Base-by-base conservation (phyloP, 2,797 vertebrate genomes). In the Gobionotothen gibberifrons region DNA sequence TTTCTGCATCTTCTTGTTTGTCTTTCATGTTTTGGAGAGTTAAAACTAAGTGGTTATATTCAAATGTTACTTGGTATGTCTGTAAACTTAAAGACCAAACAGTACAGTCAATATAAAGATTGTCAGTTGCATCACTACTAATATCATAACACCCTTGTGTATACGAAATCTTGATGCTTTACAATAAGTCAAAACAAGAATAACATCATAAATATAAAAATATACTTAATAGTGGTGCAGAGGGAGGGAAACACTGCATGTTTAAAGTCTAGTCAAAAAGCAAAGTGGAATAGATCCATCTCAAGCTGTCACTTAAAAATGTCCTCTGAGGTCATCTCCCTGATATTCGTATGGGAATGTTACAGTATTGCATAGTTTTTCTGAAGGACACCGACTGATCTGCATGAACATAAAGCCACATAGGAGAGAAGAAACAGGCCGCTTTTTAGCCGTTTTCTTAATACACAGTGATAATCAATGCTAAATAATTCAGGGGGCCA, bases 291-390 rank as follows among this genome's bases (percentile, higher is more conserved):
- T 39, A 22, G 32, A 79, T 73, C 39, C 3, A 56, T 62, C 61
- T 72, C 12, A 16, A 68, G 55, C 61, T 77, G 77, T 70, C 84
- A 74, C 77, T 66, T 49, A 86, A 86, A 86, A 64, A 88, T 88
- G 79, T 72, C 48, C 54, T 64, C 42, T 4, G 59, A 56, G 59
- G 40, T 66, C 13, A 14, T 40, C 51, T 49, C 0, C 19, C 48
- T 40, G 52, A 70, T 67, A 17, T 68, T 58, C 46, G 69, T 19
- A 2, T 21, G 73, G 64, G 72, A 72, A 72, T 74, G 59, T 67
- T 55, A 21, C 60, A 21, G 21, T 3, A 3, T 46, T 40, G 56
- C 78, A 51, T 61, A 14, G 60, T 57, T 74, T 22, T 49, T 52
- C 5, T 55, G 53, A 58, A 47, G 21, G 7, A 46, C 9, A 0